phyloP scores from a whole-genome alignment of 2,113 vertebrate species.

The Dipodomys stephensi region DNA sequence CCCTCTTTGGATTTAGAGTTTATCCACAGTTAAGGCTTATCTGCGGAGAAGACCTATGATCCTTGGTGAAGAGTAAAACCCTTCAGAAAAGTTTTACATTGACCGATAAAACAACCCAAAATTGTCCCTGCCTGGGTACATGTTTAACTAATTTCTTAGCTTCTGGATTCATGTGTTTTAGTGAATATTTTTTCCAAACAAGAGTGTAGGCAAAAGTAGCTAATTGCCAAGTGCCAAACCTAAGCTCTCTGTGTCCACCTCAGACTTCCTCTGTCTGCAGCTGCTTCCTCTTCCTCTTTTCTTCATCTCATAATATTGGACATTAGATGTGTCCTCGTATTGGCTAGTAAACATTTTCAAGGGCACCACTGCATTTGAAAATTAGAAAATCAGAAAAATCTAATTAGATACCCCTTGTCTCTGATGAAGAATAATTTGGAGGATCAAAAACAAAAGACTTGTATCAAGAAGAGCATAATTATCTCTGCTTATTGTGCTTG shows the following conservation, averaged over 20 bases:
- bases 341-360: background rate
- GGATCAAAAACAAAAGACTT: background rate
- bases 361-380: background rate
- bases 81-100: constrained; percentile 15
- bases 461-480: background rate
- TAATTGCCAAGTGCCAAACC: background rate
- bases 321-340: background rate
- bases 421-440: background rate
- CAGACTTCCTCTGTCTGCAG: background rate
- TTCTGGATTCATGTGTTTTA: background rate
- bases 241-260: background rate
- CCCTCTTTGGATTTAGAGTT: background rate
- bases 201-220: background rate
- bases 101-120: background rate
- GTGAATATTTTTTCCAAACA: background rate
- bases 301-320: background rate
- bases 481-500: background rate
- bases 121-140: background rate
- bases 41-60: background rate
- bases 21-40: constrained; percentile 15
- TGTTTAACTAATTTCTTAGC: background rate
- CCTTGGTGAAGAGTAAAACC: background rate
- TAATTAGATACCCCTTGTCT: background rate
- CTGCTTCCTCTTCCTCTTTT: background rate
- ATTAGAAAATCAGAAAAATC: background rate